Evolutionary conservation across 2,113 vertebrate genomes (phyloP), one percentile per base, ranked within the genome.

Genomic region (Hassar affinis): DNA sequence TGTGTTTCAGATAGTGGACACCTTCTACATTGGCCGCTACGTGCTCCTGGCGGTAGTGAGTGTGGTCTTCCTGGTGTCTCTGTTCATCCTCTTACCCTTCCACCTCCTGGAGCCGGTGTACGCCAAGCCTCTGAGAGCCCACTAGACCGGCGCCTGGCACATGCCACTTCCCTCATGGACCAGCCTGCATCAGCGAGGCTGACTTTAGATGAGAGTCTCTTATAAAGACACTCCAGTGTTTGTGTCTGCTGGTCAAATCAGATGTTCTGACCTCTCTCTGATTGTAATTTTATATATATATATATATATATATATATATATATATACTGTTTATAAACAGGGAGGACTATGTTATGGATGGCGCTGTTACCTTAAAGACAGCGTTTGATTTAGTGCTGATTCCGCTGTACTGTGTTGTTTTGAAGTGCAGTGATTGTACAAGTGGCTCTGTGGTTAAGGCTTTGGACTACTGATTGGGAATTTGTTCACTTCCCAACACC

Each of bases 11-110:
- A 94, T 96, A 0, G 93, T 96, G 90, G 97, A 99, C 88, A 78
- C 91, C 27, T 94, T 98, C 91, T 94, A 98, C 88, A 96, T 99
- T 0, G 94, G 95, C 18, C 97, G 97, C 84, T 97, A 97, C 1
- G 25, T 96, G 69, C 95, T 99, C 57, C 91, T 99, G 90, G 92
- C 93, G 0, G 6, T 93, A 80, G 92, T 89, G 78, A 90, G 90
- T 4, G 78, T 90, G 1, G 45, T 94, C 1, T 93, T 96, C 33
- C 91, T 99, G 0, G 93, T 93, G 47, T 91, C 93, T 27, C 85
- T 96, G 51, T 96, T 97, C 91, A 85, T 97, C 91, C 86, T 98
- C 79, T 93, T 98, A 25, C 90, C 95, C 62, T 92, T 95, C 69
- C 94, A 97, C 80, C 76, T 97, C 84, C 88, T 97, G 92, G 96